These are phyloP conservation scores for Daboia siamensis DNA, from an alignment of 2,113 vertebrate species.

Conservation along the genomic window DNA sequence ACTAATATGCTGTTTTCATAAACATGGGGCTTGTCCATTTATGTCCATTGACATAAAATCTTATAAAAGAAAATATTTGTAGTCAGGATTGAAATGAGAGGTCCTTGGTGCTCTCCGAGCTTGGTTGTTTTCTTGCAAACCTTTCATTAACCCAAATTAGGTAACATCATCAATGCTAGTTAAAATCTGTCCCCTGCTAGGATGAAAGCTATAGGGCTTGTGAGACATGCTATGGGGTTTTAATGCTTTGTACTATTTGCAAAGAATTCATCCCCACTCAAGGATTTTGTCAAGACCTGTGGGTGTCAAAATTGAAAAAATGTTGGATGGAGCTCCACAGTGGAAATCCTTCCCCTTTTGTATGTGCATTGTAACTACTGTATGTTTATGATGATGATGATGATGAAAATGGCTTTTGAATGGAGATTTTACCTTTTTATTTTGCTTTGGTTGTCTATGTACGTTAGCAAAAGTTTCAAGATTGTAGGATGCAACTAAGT, in stretches of 20 bases:
- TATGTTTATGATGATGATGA: too few relatives aligned
- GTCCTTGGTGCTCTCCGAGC: too few relatives aligned
- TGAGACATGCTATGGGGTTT: not conserved
- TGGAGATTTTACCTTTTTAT: not conserved
- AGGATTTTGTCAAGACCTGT: not conserved
- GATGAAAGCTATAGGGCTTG: not conserved
- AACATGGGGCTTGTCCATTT: not conserved
- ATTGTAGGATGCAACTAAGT: not conserved
- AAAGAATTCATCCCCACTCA: not conserved
- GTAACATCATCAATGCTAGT: not conserved
- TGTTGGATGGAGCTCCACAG: not conserved
- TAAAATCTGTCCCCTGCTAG: not conserved
- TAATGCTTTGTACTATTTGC: not conserved
- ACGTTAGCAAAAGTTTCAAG: not conserved
- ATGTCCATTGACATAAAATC: not conserved
- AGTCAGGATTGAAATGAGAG: too few relatives aligned
- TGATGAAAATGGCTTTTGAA: not conserved
- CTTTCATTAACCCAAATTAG: not conserved
- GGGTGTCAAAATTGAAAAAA: not conserved
- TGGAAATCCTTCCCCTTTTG: not conserved
- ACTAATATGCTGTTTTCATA: not conserved
- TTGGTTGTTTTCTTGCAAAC: not conserved
- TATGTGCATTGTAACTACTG: not conserved
- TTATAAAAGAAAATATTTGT: not conserved
- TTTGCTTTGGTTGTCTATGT: not conserved